Conservation (phyloP, 2,888 invertebrate genomes). For the Nymphalis polychloros region DNA sequence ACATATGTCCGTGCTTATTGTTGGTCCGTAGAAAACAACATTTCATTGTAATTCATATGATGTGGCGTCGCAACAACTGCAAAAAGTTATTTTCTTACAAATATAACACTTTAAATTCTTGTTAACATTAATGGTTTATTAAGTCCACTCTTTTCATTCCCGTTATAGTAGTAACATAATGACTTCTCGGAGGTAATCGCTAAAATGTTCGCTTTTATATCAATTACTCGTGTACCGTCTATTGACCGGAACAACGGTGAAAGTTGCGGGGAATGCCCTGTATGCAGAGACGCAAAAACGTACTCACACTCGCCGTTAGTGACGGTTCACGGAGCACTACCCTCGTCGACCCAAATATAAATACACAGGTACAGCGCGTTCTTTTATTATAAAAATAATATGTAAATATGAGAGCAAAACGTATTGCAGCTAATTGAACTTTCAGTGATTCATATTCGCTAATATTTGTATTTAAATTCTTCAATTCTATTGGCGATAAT, state of each 20-base stretch:
- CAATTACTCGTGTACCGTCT: constrained; percentile 28
- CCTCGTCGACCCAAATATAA: constrained; percentile 26
- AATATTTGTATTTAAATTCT: too few species aligned
- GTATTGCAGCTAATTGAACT: too few species aligned
- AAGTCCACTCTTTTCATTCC: background rate
- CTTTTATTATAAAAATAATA: background rate
- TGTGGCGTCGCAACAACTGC: too few species aligned
- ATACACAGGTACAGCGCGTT: background rate
- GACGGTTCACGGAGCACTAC: constrained; percentile 31
- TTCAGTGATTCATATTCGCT: too few species aligned
- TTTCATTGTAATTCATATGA: too few species aligned
- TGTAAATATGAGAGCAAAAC: too few species aligned
- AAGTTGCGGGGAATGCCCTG: constrained; percentile 37
- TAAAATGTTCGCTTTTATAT: constrained; percentile 6
- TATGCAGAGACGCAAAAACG: constrained; percentile 22
- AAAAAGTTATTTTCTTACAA: background rate
- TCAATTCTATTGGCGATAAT: too few species aligned
- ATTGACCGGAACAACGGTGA: constrained; percentile 39
- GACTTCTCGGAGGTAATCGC: constrained; percentile 15
- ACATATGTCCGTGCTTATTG: too few species aligned
- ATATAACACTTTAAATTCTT: background rate
- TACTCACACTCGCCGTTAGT: constrained; percentile 29
- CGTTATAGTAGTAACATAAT: constrained; percentile 18
- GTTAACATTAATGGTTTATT: background rate
- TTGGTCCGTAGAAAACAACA: too few species aligned